Conservation (phyloP, 2,113 vertebrate species). For the Rhynchopsitta pachyrhyncha region DNA sequence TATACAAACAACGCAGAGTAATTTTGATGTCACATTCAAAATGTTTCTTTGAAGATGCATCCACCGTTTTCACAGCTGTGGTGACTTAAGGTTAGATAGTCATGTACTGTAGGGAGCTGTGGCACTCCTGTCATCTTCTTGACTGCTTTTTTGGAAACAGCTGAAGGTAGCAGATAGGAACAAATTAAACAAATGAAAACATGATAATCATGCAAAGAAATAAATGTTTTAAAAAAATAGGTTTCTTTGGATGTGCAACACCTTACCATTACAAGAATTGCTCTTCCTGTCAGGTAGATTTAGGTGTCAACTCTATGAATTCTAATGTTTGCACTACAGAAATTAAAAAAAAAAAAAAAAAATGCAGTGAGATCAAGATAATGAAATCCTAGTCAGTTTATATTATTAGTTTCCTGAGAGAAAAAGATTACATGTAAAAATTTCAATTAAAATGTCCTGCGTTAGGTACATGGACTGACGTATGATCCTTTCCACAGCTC, state of each 20-base stretch:
- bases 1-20: slow-evolving; percentile 73
- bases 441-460: neutral
- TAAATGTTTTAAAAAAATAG: neutral
- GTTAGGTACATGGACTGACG: neutral
- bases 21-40: slow-evolving; percentile 78
- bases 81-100: slow-evolving; percentile 68
- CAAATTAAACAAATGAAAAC: neutral
- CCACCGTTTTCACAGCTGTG: slow-evolving; percentile 62
- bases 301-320: neutral
- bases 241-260: neutral
- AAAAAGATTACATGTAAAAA: neutral
- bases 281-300: neutral
- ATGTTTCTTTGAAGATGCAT: slow-evolving; percentile 68
- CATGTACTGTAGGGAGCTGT: neutral
- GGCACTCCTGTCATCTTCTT: slow-evolving; percentile 9
- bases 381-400: neutral
- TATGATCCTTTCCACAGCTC: neutral
- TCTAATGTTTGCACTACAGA: neutral
- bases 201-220: neutral
- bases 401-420: neutral
- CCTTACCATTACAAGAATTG: neutral
- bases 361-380: accelerated
- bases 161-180: neutral
- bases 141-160: neutral
- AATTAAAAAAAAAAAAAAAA: neutral